Evolutionary conservation across 2,888 invertebrate genomes (phyloP), one percentile per base, ranked within the genome.

Genomic region (Agrotis exclamationis): DNA sequence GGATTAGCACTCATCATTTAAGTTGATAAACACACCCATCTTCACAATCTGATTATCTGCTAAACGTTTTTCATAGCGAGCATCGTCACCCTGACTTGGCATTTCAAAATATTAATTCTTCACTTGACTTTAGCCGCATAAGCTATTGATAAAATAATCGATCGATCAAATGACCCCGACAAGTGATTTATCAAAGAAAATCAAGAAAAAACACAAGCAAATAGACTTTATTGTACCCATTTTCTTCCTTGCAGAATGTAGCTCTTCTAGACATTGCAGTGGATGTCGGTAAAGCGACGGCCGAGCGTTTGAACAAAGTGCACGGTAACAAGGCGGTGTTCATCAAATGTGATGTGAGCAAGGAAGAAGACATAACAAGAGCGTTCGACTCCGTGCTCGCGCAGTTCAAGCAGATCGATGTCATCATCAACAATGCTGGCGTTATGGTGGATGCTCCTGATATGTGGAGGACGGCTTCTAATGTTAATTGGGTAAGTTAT

Each of bases 351-450:
- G 92, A 92, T 58, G 85, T 91, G 14, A 85, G 89, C 74, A 86
- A 86, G 20, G 92, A 93, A 72, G 85, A 87, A 0, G 81, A 86
- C 4, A 86, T 91, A 28, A 58, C 68, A 0, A 75, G 68, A 0
- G 87, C 89, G 0, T 92, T 92, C 71, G 79, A 90, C 4, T 63
- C 86, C 68, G 88, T 90, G 16, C 57, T 90, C 16, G 70, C 72
- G 1, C 76, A 79, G 57, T 88, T 89, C 51, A 80, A 87, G 54
- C 85, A 81, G 47, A 73, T 92, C 18, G 91, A 93, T 51, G 90
- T 93, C 50, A 80, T 92, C 45, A 84, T 93, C 59, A 93, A 92
- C 75, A 92, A 93, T 69, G 92, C 93, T 48, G 92, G 92, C 0
- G 88, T 92, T 50, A 89, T 93, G 88, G 87, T 84, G 48, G 92